These are phyloP conservation scores for Nezara viridula DNA, from an alignment of 2,888 invertebrate species.

Conservation along the genomic window DNA sequence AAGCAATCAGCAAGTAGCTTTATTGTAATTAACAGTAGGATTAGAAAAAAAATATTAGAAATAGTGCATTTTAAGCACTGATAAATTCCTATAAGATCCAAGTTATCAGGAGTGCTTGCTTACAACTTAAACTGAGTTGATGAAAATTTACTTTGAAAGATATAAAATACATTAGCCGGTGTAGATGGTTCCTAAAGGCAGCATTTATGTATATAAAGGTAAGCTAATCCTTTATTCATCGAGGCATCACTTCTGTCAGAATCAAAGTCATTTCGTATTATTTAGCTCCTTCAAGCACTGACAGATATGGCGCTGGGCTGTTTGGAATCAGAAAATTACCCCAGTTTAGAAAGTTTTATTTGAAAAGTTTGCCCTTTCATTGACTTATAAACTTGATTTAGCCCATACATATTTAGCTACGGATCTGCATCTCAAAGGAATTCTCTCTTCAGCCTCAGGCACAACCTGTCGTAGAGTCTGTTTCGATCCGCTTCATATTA, in stretches of 20 bases:
- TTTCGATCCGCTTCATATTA: background rate
- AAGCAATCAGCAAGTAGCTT: too few relatives aligned
- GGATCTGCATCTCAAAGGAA: conserved; percentile 36
- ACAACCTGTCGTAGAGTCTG: background rate
- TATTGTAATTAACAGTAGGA: too few relatives aligned
- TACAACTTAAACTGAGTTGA: too few relatives aligned
- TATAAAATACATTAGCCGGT: background rate
- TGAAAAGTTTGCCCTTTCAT: conserved; percentile 44
- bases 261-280: conserved; percentile 22
- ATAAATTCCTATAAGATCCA: too few relatives aligned
- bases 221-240: conserved; percentile 36
- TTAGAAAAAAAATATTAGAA: too few relatives aligned
- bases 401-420: conserved; percentile 29
- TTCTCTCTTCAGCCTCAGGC: conserved; percentile 23
- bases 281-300: background rate
- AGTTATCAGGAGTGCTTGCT: too few relatives aligned
- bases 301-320: conserved; percentile 12
- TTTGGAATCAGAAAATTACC: conserved; percentile 30
- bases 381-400: conserved; percentile 31
- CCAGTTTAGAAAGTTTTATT: conserved; percentile 48
- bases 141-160: background rate
- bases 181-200: background rate
- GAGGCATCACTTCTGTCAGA: background rate
- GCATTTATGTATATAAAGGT: conserved; percentile 18
- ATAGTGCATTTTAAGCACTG: too few relatives aligned